Evolutionary conservation across 2,888 invertebrate genomes (phyloP), one percentile per base, ranked within the genome.

Genomic region (Dinocampus coccinellae): DNA sequence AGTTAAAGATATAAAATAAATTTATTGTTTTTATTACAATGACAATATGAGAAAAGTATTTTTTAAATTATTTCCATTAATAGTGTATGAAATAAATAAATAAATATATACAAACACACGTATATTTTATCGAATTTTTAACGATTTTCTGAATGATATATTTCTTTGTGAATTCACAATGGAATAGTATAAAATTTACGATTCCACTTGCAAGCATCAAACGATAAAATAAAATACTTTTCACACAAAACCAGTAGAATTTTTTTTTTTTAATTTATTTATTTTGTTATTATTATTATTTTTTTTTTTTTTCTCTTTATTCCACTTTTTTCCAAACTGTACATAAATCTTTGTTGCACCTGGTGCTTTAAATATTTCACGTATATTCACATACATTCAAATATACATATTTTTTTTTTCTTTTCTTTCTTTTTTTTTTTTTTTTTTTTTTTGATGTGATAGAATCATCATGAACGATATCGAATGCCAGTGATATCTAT

Each of bases 221-320:
- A 34, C 55, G 55, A 65, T 65, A 65, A 65, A 65, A 65, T 53
- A 22, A 65, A 65, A 52, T 65, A 33, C 29, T 29, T 53, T 20
- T 34, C 26, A 29, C 47, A 26, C 39, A 63, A 63, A 47, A 63
- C 26, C 33, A 47, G 47, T 63, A 4, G 3, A 55, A 26, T 13
- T 10, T 20, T 53, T 53, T 11, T 3, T n/a, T n/a, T n/a, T n/a
- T n/a, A n/a, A n/a, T n/a, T n/a, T n/a, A n/a, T n/a, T n/a, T n/a
- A n/a, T n/a, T n/a, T n/a, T n/a, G n/a, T n/a, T 4, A 29, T 4
- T 29, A 29, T 7, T 29, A 4, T 29, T 29, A 4, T 10, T 24
- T 55, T 55, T n/a, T 3, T 20, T 10, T 24, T 55, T 55, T n/a
- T 3, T n/a, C 42, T 9, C 16, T 39, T 39, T 13, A 22, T 20